These are phyloP conservation scores for Catharus bicknelli DNA, from an alignment of 2,113 vertebrate genomes.

Conservation along the genomic window DNA sequence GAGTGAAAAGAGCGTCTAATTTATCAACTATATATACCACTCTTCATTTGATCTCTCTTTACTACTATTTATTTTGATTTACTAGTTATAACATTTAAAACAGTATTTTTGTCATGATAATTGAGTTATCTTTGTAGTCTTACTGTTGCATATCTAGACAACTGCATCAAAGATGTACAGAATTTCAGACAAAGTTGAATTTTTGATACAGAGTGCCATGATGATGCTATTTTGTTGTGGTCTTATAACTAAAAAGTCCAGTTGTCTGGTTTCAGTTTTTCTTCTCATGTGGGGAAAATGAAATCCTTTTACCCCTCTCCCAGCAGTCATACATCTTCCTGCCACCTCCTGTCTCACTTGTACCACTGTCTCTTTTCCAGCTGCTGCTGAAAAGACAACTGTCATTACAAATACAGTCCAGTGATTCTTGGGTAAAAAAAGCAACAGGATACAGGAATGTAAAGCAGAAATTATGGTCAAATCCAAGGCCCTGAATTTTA, in stretches of 20 bases:
- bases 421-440: not conserved
- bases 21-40: not conserved
- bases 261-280: not conserved
- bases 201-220: not conserved
- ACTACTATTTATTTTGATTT: not conserved
- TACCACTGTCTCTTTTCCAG: not conserved
- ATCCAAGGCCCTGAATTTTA: not conserved
- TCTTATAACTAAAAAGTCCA: not conserved
- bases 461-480: not conserved
- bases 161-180: not conserved
- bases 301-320: not conserved
- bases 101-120: not conserved
- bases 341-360: not conserved
- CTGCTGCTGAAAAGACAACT: not conserved
- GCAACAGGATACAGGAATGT: not conserved
- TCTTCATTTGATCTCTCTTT: not conserved
- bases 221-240: not conserved
- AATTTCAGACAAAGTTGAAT: not conserved
- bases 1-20: not conserved
- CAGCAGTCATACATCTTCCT: conserved; percentile 15
- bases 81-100: not conserved
- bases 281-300: not conserved
- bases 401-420: not conserved
- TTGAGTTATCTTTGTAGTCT: not conserved
- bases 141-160: not conserved